Base-by-base conservation (phyloP, 2,113 vertebrate genomes). In the Caranx ignobilis region DNA sequence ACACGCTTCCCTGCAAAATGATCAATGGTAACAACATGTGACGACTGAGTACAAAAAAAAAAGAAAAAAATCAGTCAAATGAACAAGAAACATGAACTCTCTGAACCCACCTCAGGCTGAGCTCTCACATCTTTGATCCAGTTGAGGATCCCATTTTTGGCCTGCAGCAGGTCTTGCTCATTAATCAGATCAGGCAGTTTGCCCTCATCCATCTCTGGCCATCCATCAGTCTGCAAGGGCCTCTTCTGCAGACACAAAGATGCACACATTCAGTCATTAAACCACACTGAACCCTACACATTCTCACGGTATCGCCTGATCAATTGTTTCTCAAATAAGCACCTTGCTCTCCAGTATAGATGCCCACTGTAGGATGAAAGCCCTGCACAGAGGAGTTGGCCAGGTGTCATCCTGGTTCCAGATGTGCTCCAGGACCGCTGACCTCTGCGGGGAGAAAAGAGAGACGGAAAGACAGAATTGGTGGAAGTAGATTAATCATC, bases 341-440 rank as follows among this genome's bases (percentile, higher is more conserved):
- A 95, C 95, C 94, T 95, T 95, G 90, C 84, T 94, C 79, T 95
- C 94, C 67, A 96, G 75, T 87, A 95, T 82, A 4, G 87, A 89
- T 15, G 94, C 94, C 93, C 94, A 95, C 69, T 95, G 93, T 18
- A 93, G 67, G 75, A 94, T 89, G 69, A 94, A 94, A 59, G 76
- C 65, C 87, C 74, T 90, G 91, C 95, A 96, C 65, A 91, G 81
- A 26, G 88, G 39, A 18, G 90, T 80, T 1, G 94, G 89, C 95
- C 95, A 96, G 76, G 75, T 88, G 52, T 96, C 95, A 26, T 94
- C 93, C 63, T 81, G 82, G 54, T 82, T 92, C 84, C 91, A 94
- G 75, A 96, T 93, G 81, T 94, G 66, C 79, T 93, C 92, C 88
- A 96, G 81, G 16, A 95, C 89, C 4, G 87, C 79, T 13, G 95